Conservation (phyloP, 2,113 vertebrate species). For the Struthidea cinerea region DNA sequence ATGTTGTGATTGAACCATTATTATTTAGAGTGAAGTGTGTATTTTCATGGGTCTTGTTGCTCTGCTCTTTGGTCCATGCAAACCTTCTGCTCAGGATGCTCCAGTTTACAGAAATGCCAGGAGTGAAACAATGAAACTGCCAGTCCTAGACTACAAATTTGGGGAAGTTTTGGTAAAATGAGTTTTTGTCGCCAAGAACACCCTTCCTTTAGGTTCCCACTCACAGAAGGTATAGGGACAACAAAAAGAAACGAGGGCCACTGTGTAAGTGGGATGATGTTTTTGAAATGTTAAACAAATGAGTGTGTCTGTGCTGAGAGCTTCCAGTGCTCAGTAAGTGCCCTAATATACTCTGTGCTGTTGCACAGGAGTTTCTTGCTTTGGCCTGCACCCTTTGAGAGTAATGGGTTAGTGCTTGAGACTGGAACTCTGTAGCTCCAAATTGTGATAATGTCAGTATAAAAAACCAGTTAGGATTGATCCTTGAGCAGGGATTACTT, state of each 20-base stretch:
- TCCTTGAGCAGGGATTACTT: background rate
- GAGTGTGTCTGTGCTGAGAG: background rate
- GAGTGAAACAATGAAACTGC: background rate
- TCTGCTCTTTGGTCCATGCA: background rate
- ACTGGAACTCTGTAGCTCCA: background rate
- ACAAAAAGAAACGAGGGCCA: background rate
- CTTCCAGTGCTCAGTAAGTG: background rate
- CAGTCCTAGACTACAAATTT: background rate
- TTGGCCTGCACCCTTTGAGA: background rate
- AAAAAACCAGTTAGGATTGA: background rate
- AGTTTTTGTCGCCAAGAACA: background rate
- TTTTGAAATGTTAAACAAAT: background rate
- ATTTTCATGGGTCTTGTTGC: background rate
- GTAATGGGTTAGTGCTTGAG: background rate
- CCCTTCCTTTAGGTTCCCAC: background rate
- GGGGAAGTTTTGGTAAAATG: background rate
- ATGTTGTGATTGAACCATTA: background rate
- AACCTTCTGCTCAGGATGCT: background rate
- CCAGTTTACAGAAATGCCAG: background rate
- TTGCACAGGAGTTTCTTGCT: background rate
- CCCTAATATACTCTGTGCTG: no score
- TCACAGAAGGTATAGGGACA: background rate
- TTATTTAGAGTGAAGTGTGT: background rate
- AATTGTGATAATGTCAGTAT: background rate
- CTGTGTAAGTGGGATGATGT: background rate